phyloP scores from a whole-genome alignment of 2,113 vertebrate genomes.

The Cathartes aura region DNA sequence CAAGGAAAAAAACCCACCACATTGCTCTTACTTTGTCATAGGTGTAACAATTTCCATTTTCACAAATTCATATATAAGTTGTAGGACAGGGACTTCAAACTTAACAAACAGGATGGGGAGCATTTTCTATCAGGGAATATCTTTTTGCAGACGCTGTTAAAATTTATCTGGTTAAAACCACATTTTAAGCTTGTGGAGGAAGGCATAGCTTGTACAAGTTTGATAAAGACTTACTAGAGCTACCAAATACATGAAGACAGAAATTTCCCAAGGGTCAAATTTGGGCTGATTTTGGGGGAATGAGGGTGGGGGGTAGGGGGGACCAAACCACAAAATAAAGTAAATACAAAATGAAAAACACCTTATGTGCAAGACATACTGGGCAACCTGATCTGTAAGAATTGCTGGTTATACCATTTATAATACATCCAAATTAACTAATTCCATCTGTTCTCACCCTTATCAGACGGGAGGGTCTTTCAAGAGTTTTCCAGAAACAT shows the following conservation, averaged over 20 bases:
- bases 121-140: background rate
- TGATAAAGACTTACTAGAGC: background rate
- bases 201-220: background rate
- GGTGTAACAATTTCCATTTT: background rate
- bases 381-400: background rate
- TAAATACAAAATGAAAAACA: background rate
- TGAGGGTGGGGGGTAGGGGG: too few species aligned
- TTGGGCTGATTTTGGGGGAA: background rate
- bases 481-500: background rate
- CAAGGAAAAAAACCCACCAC: background rate
- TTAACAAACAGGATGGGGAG: background rate
- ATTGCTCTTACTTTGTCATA: background rate
- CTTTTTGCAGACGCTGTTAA: background rate
- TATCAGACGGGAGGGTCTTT: background rate
- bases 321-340: background rate
- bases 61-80: background rate
- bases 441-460: background rate
- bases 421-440: background rate
- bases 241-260: background rate
- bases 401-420: background rate
- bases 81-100: background rate
- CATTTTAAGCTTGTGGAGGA: background rate
- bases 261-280: background rate
- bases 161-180: background rate
- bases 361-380: rapidly evolving